These are phyloP conservation scores for Bombus superbus DNA, from an alignment of 1,140 invertebrate genomes.

Conservation along the genomic window DNA sequence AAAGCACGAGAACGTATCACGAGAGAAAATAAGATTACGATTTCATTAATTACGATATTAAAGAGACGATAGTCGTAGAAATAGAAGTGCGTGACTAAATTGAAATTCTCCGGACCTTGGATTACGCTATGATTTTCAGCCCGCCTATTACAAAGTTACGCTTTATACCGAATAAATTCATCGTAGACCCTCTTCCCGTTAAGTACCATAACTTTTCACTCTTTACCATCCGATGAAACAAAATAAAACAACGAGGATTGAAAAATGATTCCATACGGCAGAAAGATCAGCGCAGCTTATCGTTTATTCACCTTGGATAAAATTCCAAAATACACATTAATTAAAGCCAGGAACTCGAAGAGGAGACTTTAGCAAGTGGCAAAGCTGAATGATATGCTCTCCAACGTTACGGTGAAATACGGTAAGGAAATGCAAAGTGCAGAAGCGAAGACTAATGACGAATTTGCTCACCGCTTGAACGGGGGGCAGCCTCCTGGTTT, in stretches of 20 bases:
- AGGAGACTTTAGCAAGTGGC: neutral
- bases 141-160: too few relatives aligned
- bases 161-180: too few relatives aligned
- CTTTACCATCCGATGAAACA: too few relatives aligned
- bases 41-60: neutral
- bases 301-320: neutral
- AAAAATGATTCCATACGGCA: too few relatives aligned
- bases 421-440: constrained; percentile 30
- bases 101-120: too few relatives aligned
- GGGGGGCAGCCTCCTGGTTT: neutral
- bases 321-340: neutral
- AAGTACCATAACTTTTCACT: too few relatives aligned
- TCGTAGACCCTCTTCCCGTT: too few relatives aligned
- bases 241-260: too few relatives aligned
- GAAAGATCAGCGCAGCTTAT: too few relatives aligned
- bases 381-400: neutral
- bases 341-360: too few relatives aligned
- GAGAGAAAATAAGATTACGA: neutral
- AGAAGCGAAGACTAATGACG: constrained; percentile 25
- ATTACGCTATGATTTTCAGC: too few relatives aligned
- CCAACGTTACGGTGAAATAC: neutral
- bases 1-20: neutral
- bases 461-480: constrained; percentile 38
- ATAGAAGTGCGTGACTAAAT: neutral
- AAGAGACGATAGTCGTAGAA: neutral